A percentile compares a stretch with the other conserved stretches of the same genome.
Conservation (phyloP, 1,140 invertebrate genomes). For the Trichomalopsis sarcophagae region DNA sequence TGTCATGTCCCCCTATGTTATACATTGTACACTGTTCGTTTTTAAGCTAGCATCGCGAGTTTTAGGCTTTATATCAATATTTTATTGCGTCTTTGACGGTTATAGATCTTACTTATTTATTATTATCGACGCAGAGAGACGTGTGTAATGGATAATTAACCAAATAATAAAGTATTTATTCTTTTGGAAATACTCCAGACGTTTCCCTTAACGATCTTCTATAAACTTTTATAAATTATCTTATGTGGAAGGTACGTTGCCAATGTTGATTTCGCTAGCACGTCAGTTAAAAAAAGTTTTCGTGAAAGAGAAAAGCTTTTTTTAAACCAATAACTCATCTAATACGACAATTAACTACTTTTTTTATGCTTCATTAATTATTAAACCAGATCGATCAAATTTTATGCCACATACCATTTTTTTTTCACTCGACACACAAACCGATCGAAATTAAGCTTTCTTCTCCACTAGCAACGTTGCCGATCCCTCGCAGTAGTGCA, state of each 20-base stretch:
- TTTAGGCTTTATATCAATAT: neutral
- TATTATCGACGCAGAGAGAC: neutral
- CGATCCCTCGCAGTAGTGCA: neutral
- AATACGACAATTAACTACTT: slow-evolving; percentile 37
- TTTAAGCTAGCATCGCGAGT: neutral
- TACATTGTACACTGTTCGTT: neutral
- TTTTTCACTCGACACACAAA: neutral
- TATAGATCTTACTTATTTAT: neutral
- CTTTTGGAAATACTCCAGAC: neutral
- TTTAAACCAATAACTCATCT: slow-evolving; percentile 44
- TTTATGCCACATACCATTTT: slow-evolving; percentile 36
- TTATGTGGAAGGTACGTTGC: slow-evolving; percentile 47
- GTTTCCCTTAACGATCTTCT: no score
- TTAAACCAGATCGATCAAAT: slow-evolving; percentile 33
- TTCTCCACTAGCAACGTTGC: neutral
- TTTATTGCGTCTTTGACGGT: neutral
- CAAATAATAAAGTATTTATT: slow-evolving; percentile 4
- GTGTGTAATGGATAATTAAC: neutral
- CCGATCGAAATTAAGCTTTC: neutral
- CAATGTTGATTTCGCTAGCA: slow-evolving; percentile 51
- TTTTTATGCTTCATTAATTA: slow-evolving; percentile 48
- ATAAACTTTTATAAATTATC: neutral
- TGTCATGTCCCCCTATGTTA: no score
- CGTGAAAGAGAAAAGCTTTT: slow-evolving; percentile 35
- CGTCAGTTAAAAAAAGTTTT: slow-evolving; percentile 45